Conservation (phyloP, 92 coral and sea anemone species). For the Porites cylindrica region DNA sequence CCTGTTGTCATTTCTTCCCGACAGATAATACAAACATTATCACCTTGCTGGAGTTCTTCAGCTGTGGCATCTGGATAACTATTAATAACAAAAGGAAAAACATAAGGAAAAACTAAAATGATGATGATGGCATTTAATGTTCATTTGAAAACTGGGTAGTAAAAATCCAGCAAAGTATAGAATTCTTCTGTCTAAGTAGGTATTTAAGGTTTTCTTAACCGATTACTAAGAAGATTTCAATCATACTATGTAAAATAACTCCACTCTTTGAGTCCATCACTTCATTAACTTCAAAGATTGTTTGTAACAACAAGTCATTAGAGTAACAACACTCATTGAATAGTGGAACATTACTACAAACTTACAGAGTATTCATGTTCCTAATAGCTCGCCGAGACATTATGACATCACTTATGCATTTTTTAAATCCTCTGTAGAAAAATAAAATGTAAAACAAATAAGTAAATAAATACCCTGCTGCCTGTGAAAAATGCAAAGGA, state of each 20-base stretch:
- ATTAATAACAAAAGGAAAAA: background rate
- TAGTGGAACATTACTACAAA: background rate
- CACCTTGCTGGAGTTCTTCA: slow-evolving; percentile 93
- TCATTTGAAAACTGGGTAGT: too few species aligned
- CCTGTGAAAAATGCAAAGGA: background rate
- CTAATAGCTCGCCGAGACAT: slow-evolving; percentile 98
- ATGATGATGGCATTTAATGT: background rate
- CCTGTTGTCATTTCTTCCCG: slow-evolving; percentile 99
- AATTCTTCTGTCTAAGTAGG: too few species aligned
- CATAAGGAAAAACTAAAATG: background rate
- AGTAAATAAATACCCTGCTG: background rate
- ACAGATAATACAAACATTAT: slow-evolving; percentile 97
- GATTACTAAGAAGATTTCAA: too few species aligned
- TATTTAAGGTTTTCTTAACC: too few species aligned
- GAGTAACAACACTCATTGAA: too few species aligned
- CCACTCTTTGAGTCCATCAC: too few species aligned
- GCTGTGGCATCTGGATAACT: slow-evolving; percentile 99
- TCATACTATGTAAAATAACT: too few species aligned
- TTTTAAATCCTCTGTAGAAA: slow-evolving; percentile 88
- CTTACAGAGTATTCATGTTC: slow-evolving; percentile 98
- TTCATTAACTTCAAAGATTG: too few species aligned
- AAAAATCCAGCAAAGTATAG: too few species aligned
- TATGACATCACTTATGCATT: slow-evolving; percentile 95
- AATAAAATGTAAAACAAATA: background rate
- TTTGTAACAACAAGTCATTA: too few species aligned